Percentiles rank a stretch among this genome's conserved stretches.
Evolutionary conservation across 2,797 vertebrate genomes (phyloP).

Genomic region (Clarias pachynema): DNA sequence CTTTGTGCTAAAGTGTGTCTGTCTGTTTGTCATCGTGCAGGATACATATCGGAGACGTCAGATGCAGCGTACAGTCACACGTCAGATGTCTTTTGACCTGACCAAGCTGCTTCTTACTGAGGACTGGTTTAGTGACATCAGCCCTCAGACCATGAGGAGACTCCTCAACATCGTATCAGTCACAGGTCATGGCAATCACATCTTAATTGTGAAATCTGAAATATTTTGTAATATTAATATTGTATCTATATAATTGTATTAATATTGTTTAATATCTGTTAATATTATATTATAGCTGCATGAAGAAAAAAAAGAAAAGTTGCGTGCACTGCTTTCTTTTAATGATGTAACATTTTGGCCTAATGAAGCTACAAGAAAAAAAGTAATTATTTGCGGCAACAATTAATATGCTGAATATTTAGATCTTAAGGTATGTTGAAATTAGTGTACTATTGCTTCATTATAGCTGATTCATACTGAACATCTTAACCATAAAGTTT

Average conservation of each 20-base stretch:
- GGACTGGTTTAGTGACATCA: slow-evolving; percentile 99
- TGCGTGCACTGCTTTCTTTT: background rate
- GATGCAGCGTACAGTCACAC: slow-evolving; percentile 91
- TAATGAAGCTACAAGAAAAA: background rate
- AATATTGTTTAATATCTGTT: background rate
- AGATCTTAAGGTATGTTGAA: background rate
- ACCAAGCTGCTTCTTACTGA: slow-evolving; percentile 96
- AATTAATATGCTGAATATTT: background rate
- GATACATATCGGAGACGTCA: slow-evolving; percentile 94
- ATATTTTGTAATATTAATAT: background rate
- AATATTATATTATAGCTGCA: background rate
- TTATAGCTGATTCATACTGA: background rate
- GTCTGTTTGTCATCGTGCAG: slow-evolving; percentile 65
- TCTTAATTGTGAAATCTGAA: background rate
- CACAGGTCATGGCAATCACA: slow-evolving; percentile 79
- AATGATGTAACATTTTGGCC: background rate
- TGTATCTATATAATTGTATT: background rate
- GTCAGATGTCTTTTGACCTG: slow-evolving; percentile 98
- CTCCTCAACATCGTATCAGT: slow-evolving; percentile 97
- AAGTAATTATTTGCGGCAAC: background rate
- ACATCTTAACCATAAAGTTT: background rate
- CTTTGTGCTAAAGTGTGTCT: slow-evolving; percentile 11
- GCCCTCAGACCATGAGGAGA: slow-evolving; percentile 97
- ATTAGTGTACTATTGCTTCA: background rate
- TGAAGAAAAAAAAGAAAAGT: background rate